Evolutionary conservation across 2,888 invertebrate genomes (phyloP).

Genomic region (Drosophila paramelanica): DNA sequence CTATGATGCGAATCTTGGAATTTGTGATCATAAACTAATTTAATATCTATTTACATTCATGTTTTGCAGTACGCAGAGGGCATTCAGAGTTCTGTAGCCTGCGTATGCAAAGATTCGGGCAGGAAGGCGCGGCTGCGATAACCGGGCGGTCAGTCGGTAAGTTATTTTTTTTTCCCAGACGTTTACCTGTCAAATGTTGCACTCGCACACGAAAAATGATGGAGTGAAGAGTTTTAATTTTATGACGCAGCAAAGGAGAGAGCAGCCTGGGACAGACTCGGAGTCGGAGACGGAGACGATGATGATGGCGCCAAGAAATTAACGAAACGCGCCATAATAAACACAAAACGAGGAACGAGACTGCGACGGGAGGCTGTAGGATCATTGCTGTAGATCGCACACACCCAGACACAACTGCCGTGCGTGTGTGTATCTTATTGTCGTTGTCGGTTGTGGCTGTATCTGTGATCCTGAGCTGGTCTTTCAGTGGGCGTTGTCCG

Average conservation of each 20-base stretch:
- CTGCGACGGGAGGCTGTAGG: constrained; percentile 30
- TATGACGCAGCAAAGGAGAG: constrained; percentile 81
- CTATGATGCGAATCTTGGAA: too few species aligned
- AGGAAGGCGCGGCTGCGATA: constrained; percentile 60
- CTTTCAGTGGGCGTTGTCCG: constrained; percentile 44
- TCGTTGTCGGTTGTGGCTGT: neutral
- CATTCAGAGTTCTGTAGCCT: constrained; percentile 27
- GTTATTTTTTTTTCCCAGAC: constrained; percentile 66
- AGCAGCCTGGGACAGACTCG: constrained; percentile 20
- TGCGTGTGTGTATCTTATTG: neutral
- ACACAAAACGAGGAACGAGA: constrained; percentile 52
- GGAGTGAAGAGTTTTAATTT: constrained; percentile 83
- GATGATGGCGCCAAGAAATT: constrained; percentile 80
- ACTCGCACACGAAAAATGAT: constrained; percentile 82
- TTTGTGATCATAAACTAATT: neutral
- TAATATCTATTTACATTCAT: neutral
- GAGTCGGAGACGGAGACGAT: constrained; percentile 28
- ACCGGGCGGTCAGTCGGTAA: constrained; percentile 54
- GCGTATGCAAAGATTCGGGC: constrained; percentile 32
- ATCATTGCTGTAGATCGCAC: constrained; percentile 53
- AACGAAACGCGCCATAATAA: constrained; percentile 80
- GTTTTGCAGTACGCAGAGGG: constrained; percentile 16
- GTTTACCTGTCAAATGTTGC: constrained; percentile 83
- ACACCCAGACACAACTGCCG: constrained; percentile 11
- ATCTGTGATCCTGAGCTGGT: constrained; percentile 30